These are phyloP conservation scores for Actinia tenebrosa DNA, from an alignment of 64 coral and sea anemone species.

Conservation along the genomic window DNA sequence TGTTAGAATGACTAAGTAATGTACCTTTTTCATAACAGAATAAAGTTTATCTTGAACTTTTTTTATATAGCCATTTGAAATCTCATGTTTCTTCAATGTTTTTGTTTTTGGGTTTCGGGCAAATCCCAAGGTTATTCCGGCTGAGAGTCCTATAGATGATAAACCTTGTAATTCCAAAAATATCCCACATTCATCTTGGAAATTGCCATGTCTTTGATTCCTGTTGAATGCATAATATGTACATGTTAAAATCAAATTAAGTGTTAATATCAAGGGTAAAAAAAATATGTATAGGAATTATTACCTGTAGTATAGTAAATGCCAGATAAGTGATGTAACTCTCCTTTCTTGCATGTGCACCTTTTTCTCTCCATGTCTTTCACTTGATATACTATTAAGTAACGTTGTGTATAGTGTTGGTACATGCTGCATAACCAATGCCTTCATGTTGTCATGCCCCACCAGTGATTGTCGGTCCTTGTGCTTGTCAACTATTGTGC, in stretches of 20 bases:
- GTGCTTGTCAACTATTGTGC: neutral
- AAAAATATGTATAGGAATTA: too few species aligned
- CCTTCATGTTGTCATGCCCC: neutral
- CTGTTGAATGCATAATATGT: too few species aligned
- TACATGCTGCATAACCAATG: neutral
- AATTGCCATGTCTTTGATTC: too few species aligned
- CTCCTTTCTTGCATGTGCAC: conserved; percentile 58
- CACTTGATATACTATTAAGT: neutral
- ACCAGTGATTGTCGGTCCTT: neutral
- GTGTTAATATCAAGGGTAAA: too few species aligned
- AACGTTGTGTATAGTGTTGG: neutral
- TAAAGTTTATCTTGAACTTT: conserved; percentile 12
- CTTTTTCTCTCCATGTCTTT: conserved; percentile 35
- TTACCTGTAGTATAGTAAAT: conserved; percentile 46
- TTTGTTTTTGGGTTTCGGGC: conserved; percentile 27
- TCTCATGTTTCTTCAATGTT: conserved; percentile 12
- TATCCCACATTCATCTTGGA: too few species aligned
- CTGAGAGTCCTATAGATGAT: conserved; percentile 29
- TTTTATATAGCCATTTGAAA: neutral
- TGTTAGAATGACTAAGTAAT: too few species aligned
- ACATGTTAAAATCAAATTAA: too few species aligned
- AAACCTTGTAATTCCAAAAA: too few species aligned
- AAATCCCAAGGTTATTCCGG: conserved; percentile 25
- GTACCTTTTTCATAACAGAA: neutral
- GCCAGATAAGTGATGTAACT: conserved; percentile 58